phyloP scores from a whole-genome alignment of 2,888 invertebrate species.

The Panorpa germanica region DNA sequence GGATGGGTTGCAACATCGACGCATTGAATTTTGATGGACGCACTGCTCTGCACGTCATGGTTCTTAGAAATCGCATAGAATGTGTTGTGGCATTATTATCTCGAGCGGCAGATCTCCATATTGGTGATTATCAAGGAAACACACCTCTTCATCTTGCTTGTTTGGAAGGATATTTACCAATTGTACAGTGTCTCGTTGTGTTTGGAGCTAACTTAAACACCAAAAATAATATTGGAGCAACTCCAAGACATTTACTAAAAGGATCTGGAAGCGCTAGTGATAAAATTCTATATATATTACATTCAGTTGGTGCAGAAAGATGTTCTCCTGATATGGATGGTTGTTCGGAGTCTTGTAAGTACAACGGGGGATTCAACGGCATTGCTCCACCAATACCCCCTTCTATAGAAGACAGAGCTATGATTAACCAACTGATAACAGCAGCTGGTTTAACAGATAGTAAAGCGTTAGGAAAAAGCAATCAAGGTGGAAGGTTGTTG shows the following conservation, averaged over 20 bases:
- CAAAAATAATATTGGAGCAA: constrained; percentile 48
- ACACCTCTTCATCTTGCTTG: constrained; percentile 77
- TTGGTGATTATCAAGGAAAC: constrained; percentile 64
- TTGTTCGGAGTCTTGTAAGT: constrained; percentile 17
- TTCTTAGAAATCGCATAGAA: constrained; percentile 52
- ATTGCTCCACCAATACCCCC: no score
- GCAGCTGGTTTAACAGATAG: no score
- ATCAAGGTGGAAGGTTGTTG: no score
- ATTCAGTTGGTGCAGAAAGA: constrained; percentile 72
- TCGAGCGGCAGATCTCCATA: constrained; percentile 53
- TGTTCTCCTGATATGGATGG: no score
- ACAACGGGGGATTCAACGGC: no score
- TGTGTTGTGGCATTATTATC: constrained; percentile 70
- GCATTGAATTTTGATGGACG: constrained; percentile 64
- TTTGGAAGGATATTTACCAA: constrained; percentile 37
- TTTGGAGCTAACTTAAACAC: constrained; percentile 73
- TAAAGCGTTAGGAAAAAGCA: no score
- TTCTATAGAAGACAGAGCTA: no score
- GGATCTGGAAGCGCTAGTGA: constrained; percentile 31
- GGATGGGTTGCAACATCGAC: constrained; percentile 71
- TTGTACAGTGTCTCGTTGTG: constrained; percentile 64
- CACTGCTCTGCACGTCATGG: constrained; percentile 75
- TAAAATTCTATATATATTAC: constrained; percentile 59
- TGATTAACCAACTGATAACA: no score
- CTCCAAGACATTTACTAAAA: constrained; percentile 59